Percentiles rank a stretch among this genome's conserved stretches.
These are phyloP conservation scores for Planococcus citri DNA, from an alignment of 1,140 invertebrate genomes.

Conservation along the genomic window DNA sequence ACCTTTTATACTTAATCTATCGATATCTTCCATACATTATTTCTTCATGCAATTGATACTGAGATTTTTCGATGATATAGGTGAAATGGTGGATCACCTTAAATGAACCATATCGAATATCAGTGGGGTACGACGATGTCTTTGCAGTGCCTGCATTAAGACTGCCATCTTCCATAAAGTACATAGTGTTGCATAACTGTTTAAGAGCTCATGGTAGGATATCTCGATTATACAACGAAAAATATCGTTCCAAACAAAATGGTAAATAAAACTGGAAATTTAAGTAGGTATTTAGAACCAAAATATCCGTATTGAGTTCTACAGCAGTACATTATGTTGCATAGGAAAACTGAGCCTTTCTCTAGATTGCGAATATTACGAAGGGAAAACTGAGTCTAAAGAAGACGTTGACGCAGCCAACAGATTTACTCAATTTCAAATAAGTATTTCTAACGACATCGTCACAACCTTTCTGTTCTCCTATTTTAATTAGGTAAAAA, in stretches of 20 bases:
- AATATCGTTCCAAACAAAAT: slow-evolving; percentile 43
- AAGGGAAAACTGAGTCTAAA: slow-evolving; percentile 34
- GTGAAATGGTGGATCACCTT: slow-evolving; percentile 53
- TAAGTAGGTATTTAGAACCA: no score
- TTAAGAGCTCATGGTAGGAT: slow-evolving; percentile 49
- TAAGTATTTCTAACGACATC: slow-evolving; percentile 21
- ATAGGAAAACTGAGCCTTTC: slow-evolving; percentile 39
- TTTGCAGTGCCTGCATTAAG: slow-evolving; percentile 34
- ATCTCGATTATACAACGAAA: slow-evolving; percentile 48
- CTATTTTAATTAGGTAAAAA: no score
- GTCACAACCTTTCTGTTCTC: no score
- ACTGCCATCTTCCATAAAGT: slow-evolving; percentile 41
- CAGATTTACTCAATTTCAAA: slow-evolving; percentile 36
- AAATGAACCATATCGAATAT: slow-evolving; percentile 55
- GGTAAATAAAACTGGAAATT: slow-evolving; percentile 33
- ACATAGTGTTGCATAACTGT: slow-evolving; percentile 47
- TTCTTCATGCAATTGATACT: not conserved
- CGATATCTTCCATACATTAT: not conserved
- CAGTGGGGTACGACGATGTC: slow-evolving; percentile 44
- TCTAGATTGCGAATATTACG: slow-evolving; percentile 36
- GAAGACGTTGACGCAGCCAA: slow-evolving; percentile 38
- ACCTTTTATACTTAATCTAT: no score
- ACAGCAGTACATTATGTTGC: not conserved
- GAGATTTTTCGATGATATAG: slow-evolving; percentile 28
- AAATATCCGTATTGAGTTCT: no score